Base-by-base conservation (phyloP, 1,140 invertebrate genomes). In the Papilio dardanus region DNA sequence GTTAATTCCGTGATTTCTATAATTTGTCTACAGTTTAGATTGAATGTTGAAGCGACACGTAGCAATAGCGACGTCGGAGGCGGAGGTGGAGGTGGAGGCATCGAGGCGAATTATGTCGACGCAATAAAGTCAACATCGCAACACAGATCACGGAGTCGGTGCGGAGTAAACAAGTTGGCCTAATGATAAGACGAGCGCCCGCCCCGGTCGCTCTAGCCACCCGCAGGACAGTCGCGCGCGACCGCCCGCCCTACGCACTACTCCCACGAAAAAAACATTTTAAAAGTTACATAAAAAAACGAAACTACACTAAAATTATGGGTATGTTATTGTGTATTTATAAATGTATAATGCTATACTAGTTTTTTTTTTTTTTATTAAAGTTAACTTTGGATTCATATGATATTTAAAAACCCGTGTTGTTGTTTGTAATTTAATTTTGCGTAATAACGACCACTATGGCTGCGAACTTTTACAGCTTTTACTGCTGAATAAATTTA, bases 151-250 rank as follows among this genome's bases (percentile, higher is more conserved):
- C 81, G 81, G 78, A 79, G 66, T 77, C 30, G 77, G 78, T 31
- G 10, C 83, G 80, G 79, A 77, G 88, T 90, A 92, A 92, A 90
- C 89, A 92, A 89, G 82, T 84, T 78, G 80, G 77, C 77, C 78
- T 86, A 88, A 88, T 89, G 88, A 91, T 90, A 91, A 90, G 83
- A 84, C 80, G 84, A 79, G 71, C 78, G 82, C 79, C 83, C 81
- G 79, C 86, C 83, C 78, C 24, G 19, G 50, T 21, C 21, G 50
- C 19, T 21, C 2, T 24, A 46, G 78, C 74, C 79, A 81, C 21
- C 75, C 87, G 79, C 62, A 77, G 84, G 31, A 76, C 88, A 90
- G 90, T 88, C 91, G 89, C 85, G 80, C 85, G 81, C 83, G 77
- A 80, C 84, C 86, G 83, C 89, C 89, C 88, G 89, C 86, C 86